phyloP scores from a whole-genome alignment of 2,113 vertebrate genomes.

The Serilophus lunatus region DNA sequence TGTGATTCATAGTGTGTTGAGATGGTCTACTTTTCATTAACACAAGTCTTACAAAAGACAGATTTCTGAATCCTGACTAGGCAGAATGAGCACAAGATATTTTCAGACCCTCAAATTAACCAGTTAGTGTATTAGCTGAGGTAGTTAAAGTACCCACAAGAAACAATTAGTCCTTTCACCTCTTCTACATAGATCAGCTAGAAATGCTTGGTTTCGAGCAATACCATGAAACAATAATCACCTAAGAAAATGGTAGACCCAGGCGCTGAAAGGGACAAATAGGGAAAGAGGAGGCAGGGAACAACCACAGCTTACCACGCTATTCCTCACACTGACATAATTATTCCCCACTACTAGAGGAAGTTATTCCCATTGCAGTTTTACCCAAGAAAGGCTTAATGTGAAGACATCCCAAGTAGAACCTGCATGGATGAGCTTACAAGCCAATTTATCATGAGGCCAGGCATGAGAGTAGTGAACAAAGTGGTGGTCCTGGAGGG shows the following conservation, averaged over 20 bases:
- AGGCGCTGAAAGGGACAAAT: background rate
- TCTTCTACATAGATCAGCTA: background rate
- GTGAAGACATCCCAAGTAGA: background rate
- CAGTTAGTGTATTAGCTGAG: background rate
- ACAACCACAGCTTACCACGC: background rate
- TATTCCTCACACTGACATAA: background rate
- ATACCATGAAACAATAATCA: background rate
- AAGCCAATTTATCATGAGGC: background rate
- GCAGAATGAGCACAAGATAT: accelerated
- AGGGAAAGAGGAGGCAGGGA: background rate
- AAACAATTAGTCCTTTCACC: background rate
- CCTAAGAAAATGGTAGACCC: background rate
- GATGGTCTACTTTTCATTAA: background rate
- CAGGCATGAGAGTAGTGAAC: background rate
- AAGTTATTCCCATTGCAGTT: background rate
- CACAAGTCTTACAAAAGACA: background rate
- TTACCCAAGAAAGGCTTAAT: background rate
- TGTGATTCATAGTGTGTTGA: background rate
- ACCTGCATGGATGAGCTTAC: background rate
- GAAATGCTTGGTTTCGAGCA: background rate
- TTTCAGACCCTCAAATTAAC: background rate
- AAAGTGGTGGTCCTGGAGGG: background rate
- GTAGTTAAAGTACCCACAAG: background rate
- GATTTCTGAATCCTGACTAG: background rate
- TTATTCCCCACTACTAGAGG: background rate